Evolutionary conservation across 2,888 invertebrate species (phyloP), one percentile per base, ranked within the genome.

Genomic region (Gastrophysa polygoni): DNA sequence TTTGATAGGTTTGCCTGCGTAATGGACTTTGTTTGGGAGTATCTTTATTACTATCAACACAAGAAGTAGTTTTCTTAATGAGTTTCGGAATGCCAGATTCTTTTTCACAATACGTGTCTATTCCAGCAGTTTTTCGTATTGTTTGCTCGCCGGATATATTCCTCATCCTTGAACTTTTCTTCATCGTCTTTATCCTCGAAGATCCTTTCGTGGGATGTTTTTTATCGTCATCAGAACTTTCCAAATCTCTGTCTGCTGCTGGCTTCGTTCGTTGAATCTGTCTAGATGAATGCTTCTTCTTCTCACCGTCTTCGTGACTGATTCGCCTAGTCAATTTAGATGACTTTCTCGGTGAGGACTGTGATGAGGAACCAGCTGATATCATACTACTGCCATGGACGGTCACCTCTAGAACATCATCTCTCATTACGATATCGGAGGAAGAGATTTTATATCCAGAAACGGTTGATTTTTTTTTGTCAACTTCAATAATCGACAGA

Each of bases 341-440:
- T 64, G 51, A 29, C 46, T 43, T 56, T 59, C 47, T 55, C 18
- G 7, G 14, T 38, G 38, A 14, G 14, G 38, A 3, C 7, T 5
- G 24, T 5, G 24, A 7, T 24, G 24, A n/a, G 2, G 38, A 8
- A 38, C 38, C 14, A 18, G 21, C n/a, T 14, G 34, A 20, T 8
- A 18, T 57, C 21, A 32, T 4, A 14, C 14, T 14, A 14, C 38
- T 38, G 6, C 38, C 14, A 44, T 54, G 20, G 6, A 83, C 72
- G 17, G 81, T 82, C 8, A 83, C 78, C 74, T 82, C 78, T 20
- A 83, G 66, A 1, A 82, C 71, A 66, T 83, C 83, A 68, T 80
- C 82, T 24, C 74, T 79, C 82, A 83, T 82, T 11, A 77, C 72
- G 47, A 83, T 82, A 69, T 82, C 80, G 28, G 80, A 76, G 24